These are phyloP conservation scores for Micromys minutus DNA, from an alignment of 2,113 vertebrate genomes.

Conservation along the genomic window DNA sequence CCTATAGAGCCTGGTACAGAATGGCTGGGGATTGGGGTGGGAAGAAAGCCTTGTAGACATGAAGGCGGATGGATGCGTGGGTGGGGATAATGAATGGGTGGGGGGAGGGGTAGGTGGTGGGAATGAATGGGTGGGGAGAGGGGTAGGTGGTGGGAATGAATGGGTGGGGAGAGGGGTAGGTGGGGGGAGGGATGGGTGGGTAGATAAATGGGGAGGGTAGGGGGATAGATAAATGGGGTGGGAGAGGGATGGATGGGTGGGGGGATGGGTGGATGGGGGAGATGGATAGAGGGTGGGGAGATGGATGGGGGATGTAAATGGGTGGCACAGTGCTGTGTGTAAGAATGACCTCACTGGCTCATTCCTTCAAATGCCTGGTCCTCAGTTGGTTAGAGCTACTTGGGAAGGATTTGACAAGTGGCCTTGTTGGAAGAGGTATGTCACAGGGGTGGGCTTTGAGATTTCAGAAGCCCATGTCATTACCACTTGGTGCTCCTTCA, in stretches of 20 bases:
- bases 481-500: not conserved
- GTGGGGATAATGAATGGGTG: rapidly evolving
- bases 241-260: too few species aligned
- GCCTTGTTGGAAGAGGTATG: not conserved
- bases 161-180: too few species aligned
- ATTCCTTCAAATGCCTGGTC: not conserved
- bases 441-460: not conserved
- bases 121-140: too few species aligned
- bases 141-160: too few species aligned
- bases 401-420: not conserved
- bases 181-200: too few species aligned
- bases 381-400: not conserved
- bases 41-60: not conserved
- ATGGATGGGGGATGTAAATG: too few species aligned
- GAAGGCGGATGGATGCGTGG: not conserved
- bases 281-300: too few species aligned
- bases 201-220: too few species aligned
- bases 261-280: too few species aligned
- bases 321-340: not conserved
- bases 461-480: not conserved
- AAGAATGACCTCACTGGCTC: not conserved
- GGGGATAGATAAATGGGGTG: rapidly evolving
- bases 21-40: not conserved
- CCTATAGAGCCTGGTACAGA: not conserved
- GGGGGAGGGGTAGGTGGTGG: too few species aligned